A percentile compares a stretch with the other conserved stretches of the same genome.
Conservation (phyloP, 35 echinoderm and acorn worm genomes). For the Holothuria glaberrima region DNA sequence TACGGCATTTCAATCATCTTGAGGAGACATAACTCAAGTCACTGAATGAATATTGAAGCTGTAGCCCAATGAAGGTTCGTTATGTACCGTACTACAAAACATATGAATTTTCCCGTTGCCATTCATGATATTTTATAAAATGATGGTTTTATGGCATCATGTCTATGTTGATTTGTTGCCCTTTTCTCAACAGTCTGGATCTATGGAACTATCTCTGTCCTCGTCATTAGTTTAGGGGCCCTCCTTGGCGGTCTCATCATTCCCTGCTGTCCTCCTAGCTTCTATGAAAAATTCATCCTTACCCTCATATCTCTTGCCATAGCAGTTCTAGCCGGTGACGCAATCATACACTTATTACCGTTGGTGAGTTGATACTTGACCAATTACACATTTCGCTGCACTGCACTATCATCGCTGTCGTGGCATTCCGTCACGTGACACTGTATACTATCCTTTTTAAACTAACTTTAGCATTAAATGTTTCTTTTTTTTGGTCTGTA, state of each 20-base stretch:
- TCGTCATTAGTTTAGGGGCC: conserved; percentile 24
- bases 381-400: neutral
- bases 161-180: too few species aligned
- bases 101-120: too few species aligned
- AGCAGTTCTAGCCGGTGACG: conserved; percentile 31
- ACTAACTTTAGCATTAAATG: conserved; percentile 2
- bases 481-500: neutral
- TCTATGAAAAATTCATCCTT: conserved; percentile 23
- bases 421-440: neutral
- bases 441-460: neutral
- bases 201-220: conserved; percentile 20
- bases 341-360: conserved; percentile 36
- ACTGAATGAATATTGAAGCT: too few species aligned
- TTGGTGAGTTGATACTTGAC: neutral
- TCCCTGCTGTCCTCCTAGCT: neutral
- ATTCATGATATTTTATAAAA: too few species aligned
- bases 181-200: neutral
- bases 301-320: conserved; percentile 30
- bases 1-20: too few species aligned
- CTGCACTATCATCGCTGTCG: neutral
- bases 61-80: too few species aligned
- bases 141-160: too few species aligned
- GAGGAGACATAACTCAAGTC: too few species aligned
- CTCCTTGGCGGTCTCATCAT: conserved; percentile 37
- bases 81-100: too few species aligned